Conservation (phyloP, 2,113 vertebrate species). For the Bubalus kerabau region DNA sequence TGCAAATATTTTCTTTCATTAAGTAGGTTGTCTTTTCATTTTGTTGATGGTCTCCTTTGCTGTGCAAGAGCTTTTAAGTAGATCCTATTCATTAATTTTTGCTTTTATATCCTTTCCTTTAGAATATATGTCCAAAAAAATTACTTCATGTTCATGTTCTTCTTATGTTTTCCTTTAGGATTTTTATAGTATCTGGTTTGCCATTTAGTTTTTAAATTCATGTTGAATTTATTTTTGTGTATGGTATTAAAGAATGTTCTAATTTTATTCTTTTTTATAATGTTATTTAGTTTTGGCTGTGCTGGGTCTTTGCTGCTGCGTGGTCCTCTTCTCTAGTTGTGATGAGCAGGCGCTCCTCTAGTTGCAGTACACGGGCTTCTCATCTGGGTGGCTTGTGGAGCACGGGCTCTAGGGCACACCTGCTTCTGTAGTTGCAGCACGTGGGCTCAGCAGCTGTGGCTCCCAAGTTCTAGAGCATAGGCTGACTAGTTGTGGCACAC, state of each 20-base stretch:
- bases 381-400: not conserved
- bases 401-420: fast-evolving
- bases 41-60: not conserved
- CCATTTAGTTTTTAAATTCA: no score
- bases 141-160: no score
- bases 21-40: not conserved
- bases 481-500: not conserved
- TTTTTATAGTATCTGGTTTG: no score
- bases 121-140: not conserved
- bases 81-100: not conserved
- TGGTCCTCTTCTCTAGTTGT: not conserved
- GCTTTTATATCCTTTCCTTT: not conserved
- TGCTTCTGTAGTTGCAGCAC: not conserved
- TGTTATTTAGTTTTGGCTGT: not conserved
- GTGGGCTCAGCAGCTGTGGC: not conserved
- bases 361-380: not conserved
- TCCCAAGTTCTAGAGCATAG: not conserved
- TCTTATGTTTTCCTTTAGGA: no score
- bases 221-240: not conserved
- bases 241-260: not conserved
- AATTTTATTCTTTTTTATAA: not conserved
- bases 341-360: not conserved
- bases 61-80: not conserved
- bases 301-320: not conserved
- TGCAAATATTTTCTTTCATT: not conserved